phyloP scores from a whole-genome alignment of 2,888 invertebrate species.

The Homarus gammarus region DNA sequence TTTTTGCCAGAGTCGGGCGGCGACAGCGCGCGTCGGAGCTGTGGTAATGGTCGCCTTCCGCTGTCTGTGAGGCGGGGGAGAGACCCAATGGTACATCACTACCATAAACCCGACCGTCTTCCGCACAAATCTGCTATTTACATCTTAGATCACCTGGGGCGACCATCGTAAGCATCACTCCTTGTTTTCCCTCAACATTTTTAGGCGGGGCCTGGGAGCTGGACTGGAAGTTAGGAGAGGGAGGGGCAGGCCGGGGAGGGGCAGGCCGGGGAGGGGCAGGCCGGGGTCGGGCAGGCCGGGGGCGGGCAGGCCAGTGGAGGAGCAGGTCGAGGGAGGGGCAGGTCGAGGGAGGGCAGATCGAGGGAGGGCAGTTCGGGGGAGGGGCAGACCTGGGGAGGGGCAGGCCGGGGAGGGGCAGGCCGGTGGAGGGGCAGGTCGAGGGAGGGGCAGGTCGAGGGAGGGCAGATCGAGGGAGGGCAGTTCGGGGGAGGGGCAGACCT shows the following conservation, averaged over 20 bases:
- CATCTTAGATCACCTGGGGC: conserved; percentile 42
- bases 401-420: too few species aligned
- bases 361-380: not conserved
- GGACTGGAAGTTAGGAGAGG: conserved; percentile 25
- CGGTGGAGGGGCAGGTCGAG: not conserved
- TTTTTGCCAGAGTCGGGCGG: not conserved
- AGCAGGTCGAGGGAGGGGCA: not conserved
- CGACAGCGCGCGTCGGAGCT: not conserved
- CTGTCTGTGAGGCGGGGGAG: conserved; percentile 1
- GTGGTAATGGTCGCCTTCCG: conserved; percentile 15
- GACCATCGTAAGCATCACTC: conserved; percentile 30
- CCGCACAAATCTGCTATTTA: conserved; percentile 48
- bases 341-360: not conserved
- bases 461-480: not conserved
- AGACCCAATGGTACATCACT: not conserved
- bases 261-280: not conserved
- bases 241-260: not conserved
- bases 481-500: too few species aligned
- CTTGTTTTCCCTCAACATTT: conserved; percentile 29
- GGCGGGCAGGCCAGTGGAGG: not conserved
- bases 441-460: not conserved
- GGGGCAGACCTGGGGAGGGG: too few species aligned
- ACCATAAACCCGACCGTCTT: conserved; percentile 22
- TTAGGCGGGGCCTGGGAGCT: not conserved
- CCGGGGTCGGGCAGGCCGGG: not conserved